A percentile compares a stretch with the other conserved stretches of the same genome.
Evolutionary conservation across 1,140 invertebrate genomes (phyloP).

Genomic region (Bombyx mandarina): DNA sequence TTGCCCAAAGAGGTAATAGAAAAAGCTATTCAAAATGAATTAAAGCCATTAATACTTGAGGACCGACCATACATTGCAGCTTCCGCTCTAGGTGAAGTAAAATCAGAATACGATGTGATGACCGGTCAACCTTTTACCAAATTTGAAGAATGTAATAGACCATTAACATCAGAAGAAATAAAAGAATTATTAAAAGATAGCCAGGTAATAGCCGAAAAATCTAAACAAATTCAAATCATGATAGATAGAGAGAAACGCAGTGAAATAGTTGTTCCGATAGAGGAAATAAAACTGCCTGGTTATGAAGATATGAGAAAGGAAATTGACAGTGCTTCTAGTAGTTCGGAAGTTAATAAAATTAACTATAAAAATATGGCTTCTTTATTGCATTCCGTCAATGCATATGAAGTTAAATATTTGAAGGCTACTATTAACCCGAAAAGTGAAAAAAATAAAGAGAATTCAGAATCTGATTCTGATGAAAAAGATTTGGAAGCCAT

Average conservation of each 20-base stretch:
- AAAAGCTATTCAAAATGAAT: conserved; percentile 52
- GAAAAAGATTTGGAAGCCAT: conserved; percentile 54
- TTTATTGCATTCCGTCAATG: conserved; percentile 34
- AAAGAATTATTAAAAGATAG: conserved; percentile 47
- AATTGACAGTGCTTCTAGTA: conserved; percentile 27
- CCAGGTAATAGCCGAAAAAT: conserved; percentile 52
- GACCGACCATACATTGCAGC: conserved; percentile 44
- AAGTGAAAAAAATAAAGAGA: conserved; percentile 12
- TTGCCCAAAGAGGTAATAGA: conserved; percentile 38
- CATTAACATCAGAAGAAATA: conserved; percentile 40
- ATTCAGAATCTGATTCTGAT: conserved; percentile 18
- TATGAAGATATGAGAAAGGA: conserved; percentile 41
- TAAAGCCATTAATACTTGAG: conserved; percentile 30
- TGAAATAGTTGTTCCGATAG: conserved; percentile 33
- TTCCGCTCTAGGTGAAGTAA: conserved; percentile 31
- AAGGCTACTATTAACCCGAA: conserved; percentile 8
- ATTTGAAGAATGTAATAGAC: conserved; percentile 39
- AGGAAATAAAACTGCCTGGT: conserved; percentile 40
- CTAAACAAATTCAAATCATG: conserved; percentile 57
- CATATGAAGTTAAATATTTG: conserved; percentile 24
- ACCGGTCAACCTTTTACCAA: conserved; percentile 57
- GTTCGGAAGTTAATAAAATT: conserved; percentile 36
- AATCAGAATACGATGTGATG: conserved; percentile 59
- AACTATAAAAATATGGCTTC: conserved; percentile 52
- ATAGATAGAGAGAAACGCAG: conserved; percentile 23